phyloP scores from a whole-genome alignment of 2,797 vertebrate species.

The Pristis pectinata region DNA sequence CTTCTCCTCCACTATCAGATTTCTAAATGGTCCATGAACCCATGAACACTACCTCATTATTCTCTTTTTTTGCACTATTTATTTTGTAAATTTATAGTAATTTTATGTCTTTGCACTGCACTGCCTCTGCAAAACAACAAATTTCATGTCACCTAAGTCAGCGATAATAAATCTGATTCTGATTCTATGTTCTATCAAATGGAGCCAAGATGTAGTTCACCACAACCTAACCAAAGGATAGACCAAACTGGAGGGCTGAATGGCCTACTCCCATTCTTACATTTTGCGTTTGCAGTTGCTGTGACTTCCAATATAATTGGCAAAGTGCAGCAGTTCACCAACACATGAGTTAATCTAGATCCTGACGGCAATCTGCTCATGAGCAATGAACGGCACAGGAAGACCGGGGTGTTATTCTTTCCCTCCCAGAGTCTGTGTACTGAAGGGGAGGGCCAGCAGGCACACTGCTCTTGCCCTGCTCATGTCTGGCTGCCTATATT shows the following conservation, averaged over 20 bases:
- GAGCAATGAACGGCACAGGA: background rate
- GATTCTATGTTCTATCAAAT: no score
- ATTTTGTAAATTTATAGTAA: no score
- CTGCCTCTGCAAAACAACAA: no score
- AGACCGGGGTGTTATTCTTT: slow-evolving; percentile 13
- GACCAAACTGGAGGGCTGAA: background rate
- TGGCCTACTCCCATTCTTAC: background rate
- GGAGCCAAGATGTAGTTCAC: no score
- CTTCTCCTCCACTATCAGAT: no score
- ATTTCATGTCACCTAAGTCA: no score
- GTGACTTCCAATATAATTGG: background rate
- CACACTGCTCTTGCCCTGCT: background rate
- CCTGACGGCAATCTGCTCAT: background rate
- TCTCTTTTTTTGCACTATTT: no score
- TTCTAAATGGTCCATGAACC: no score
- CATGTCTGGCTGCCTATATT: slow-evolving; percentile 13
- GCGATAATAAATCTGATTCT: no score
- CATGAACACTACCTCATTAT: no score
- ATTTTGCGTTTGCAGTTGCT: background rate
- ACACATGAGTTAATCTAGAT: background rate
- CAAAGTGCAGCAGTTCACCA: background rate
- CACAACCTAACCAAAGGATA: background rate
- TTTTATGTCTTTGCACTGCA: no score
- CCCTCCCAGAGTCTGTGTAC: background rate
- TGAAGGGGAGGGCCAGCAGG: background rate